A percentile compares a stretch with the other conserved stretches of the same genome.
Evolutionary conservation across 2,797 vertebrate species (phyloP).

Genomic region (Acrocephalus scirpaceus): DNA sequence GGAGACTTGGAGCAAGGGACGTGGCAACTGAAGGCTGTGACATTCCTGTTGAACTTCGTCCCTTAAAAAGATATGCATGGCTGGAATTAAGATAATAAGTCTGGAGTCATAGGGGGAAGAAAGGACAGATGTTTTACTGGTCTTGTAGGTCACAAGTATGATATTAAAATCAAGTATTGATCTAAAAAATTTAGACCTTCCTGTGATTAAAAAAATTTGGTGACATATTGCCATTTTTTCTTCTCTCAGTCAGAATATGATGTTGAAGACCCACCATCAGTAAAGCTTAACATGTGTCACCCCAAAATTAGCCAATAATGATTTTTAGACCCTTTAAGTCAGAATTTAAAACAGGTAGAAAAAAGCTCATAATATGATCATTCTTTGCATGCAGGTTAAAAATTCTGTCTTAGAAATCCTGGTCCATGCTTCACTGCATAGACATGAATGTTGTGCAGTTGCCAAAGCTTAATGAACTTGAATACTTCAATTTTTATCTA

Average conservation of each 20-base stretch:
- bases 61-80: neutral
- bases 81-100: neutral
- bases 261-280: neutral
- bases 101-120: fast-evolving
- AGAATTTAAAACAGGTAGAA: neutral
- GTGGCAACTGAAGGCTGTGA: neutral
- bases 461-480: neutral
- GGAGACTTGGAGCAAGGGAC: neutral
- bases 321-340: neutral
- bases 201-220: neutral
- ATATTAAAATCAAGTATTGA: neutral
- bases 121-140: neutral
- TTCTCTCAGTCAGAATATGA: neutral
- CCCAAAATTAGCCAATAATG: neutral
- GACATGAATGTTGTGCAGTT: neutral
- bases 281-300: neutral
- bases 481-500: neutral
- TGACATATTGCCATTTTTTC: neutral
- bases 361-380: neutral
- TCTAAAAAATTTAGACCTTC: neutral
- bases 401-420: neutral
- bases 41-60: neutral
- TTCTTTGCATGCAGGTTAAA: neutral
- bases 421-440: neutral
- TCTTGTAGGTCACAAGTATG: neutral